Conservation (phyloP, 2,113 vertebrate genomes). For the Lasiurus borealis region DNA sequence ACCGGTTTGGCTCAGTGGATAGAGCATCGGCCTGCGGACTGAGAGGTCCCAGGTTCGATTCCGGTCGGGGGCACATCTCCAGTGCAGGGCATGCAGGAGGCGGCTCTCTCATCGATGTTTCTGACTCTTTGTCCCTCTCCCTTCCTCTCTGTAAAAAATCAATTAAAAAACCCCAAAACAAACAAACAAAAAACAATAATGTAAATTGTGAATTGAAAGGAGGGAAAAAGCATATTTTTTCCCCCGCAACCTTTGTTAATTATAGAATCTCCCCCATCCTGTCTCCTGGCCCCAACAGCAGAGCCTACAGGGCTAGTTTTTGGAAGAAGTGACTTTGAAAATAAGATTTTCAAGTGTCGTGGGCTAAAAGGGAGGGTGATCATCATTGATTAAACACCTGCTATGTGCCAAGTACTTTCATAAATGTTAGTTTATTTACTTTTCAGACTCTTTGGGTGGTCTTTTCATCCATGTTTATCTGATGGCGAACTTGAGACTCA, state of each 20-base stretch:
- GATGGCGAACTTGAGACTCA: background rate
- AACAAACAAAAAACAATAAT: background rate
- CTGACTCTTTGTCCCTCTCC: no score
- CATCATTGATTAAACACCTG: background rate
- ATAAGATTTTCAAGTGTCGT: background rate
- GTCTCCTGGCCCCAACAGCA: background rate
- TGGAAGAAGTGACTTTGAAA: background rate
- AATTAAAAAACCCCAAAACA: no score
- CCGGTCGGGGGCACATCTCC: no score
- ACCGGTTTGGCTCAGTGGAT: no score
- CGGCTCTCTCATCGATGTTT: no score
- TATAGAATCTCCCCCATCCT: background rate
- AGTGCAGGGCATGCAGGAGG: no score
- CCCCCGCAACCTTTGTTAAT: background rate
- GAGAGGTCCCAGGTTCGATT: no score
- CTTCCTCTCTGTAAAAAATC: no score
- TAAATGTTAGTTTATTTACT: background rate
- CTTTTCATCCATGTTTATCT: conserved; percentile 17
- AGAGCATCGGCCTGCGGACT: no score
- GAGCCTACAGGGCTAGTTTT: background rate
- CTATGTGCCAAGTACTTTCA: background rate
- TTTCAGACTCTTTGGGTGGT: background rate
- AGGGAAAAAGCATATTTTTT: background rate
- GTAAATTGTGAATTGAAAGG: background rate
- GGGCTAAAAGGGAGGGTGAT: background rate